Evolutionary conservation across 1,140 invertebrate species (phyloP).

Genomic region (Phocides pigmalion): DNA sequence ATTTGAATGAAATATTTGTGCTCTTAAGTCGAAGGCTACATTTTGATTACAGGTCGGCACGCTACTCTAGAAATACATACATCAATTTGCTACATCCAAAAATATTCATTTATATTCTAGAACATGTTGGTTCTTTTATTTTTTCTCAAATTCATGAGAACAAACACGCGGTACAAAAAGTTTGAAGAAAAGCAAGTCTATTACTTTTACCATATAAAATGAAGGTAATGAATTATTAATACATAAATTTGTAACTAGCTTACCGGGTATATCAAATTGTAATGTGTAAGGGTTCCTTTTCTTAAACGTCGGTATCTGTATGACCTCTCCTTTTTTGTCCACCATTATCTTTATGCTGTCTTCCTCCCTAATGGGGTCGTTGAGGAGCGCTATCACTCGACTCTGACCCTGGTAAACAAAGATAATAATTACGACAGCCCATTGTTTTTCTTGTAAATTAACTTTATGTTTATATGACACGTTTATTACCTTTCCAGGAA

Average conservation of each 20-base stretch:
- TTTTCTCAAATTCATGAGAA: too few relatives aligned
- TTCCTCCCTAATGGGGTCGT: constrained; percentile 89
- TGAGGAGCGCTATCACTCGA: constrained; percentile 91
- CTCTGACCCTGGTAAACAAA: constrained; percentile 88
- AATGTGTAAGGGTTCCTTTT: constrained; percentile 92
- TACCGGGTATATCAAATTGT: constrained; percentile 90
- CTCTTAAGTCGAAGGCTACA: too few relatives aligned
- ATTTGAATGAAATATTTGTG: too few relatives aligned
- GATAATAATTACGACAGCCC: constrained; percentile 28
- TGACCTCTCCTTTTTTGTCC: constrained; percentile 90
- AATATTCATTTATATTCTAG: too few relatives aligned
- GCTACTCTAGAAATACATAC: too few relatives aligned
- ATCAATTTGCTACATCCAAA: too few relatives aligned
- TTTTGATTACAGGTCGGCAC: too few relatives aligned
- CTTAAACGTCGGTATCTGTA: constrained; percentile 90
- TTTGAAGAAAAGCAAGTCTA: too few relatives aligned
- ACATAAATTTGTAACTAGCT: constrained; percentile 15
- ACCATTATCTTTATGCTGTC: constrained; percentile 90
- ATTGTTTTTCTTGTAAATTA: constrained; percentile 34
- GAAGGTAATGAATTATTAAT: too few relatives aligned
- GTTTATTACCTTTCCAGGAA: background rate
- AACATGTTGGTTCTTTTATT: too few relatives aligned
- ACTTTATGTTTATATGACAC: background rate
- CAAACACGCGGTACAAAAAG: too few relatives aligned
- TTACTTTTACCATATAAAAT: too few relatives aligned